Evolutionary conservation across 2,113 vertebrate species (phyloP), one percentile per base, ranked within the genome.

Genomic region (Lophius piscatorius): DNA sequence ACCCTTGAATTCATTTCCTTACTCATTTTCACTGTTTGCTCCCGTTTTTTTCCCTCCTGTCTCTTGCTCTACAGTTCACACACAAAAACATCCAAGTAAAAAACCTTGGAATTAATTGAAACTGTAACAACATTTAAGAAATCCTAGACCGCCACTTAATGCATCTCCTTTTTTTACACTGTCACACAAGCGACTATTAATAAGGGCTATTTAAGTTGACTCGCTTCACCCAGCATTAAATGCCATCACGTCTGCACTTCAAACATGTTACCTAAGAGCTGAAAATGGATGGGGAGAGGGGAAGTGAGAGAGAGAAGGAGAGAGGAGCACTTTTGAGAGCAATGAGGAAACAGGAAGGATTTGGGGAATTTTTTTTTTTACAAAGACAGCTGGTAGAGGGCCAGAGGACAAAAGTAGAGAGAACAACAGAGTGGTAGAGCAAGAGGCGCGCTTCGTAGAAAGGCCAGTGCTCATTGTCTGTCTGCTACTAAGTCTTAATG

Each of bases 401-500:
- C 56, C n/a, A 41, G 13, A 55, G 31, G n/a, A 51, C 5, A 24
- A 24, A 38, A 12, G 22, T n/a, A 16, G 41, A n/a, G 4, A 9
- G 8, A 4, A 21, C 26, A 50, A 0, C 41, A 5, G 35, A 22
- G 24, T 61, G 17, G 47, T 34, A 69, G 47, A 54, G 58, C 57
- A 2, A 41, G 21, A 57, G 23, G 41, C 51, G 41, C 71, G 70
- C 57, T 75, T 76, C 73, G 55, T 18, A 58, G 26, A 49, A 81
- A 68, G 78, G 72, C 71, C 64, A 57, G 46, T 45, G 55, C 61
- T 88, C 48, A 67, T 80, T 80, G 60, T 63, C 63, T 62, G 56
- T 65, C 55, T 83, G 75, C 71, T 49, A n/a, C 57, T 71, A 69
- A 79, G 62, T 69, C 70, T 80, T 86, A 80, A 83, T 78, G 76